Base-by-base conservation (phyloP, 2,888 invertebrate species). In the Automeris io region DNA sequence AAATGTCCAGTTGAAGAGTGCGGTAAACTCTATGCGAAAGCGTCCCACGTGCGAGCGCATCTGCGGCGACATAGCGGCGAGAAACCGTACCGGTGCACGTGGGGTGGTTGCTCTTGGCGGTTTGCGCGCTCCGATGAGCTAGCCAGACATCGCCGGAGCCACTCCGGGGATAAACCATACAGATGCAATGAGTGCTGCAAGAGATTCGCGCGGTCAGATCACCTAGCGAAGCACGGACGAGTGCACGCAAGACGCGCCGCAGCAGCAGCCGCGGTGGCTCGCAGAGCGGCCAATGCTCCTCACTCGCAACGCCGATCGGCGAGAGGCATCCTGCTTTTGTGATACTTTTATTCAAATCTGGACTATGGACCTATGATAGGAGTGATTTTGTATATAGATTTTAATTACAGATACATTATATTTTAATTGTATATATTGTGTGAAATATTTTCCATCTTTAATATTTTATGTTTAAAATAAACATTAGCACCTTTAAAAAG, bases 81-180 rank as follows among this genome's bases (percentile, higher is more conserved):
- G 65, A 92, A 93, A 61, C 93, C 93, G 0, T 93, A 92, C 61
- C 81, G 87, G 5, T 93, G 93, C 67, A 91, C 89, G 38, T 93
- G 93, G 92, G 87, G 90, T 2, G 94, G 93, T 29, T 98, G 97
- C 72, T 91, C 91, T 21, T 98, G 97, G 97, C 90, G 93, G 52
- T 98, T 98, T 83, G 97, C 97, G 11, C 89, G 98, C 40, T 97
- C 97, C 0, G 98, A 98, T 70, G 98, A 98, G 76, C 79, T 98
- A 48, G 95, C 97, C 2, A 89, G 98, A 12, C 98, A 98, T 71
- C 91, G 94, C 37, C 90, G 98, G 47, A 97, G 96, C n/a, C 98
- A 98, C 77, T 96, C 96, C 0, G 98, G 98, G 0, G 90, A 96
- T 45, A 97, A 97, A 73, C 98, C 98, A 0, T 98, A 98, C 76